phyloP scores from a whole-genome alignment of 2,797 vertebrate genomes.

The Phrynocephalus vlangalii region DNA sequence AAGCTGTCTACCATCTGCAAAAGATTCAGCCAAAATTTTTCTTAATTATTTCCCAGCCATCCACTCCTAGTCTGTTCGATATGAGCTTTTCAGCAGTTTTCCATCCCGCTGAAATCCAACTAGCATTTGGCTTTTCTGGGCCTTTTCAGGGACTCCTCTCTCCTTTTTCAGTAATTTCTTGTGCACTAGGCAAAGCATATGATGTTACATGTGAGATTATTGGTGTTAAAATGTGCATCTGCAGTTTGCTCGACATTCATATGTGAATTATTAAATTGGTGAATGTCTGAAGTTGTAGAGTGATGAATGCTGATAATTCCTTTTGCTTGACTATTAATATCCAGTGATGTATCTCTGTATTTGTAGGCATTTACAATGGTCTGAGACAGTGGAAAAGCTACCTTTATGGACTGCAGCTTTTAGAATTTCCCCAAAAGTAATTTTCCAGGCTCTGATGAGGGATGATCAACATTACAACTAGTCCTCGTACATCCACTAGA shows the following conservation, averaged over 20 bases:
- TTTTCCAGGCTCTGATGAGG: neutral
- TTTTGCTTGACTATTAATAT: neutral
- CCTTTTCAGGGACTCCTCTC: conserved; percentile 52
- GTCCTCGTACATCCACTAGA: no score
- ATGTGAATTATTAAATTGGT: neutral
- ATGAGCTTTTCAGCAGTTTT: conserved; percentile 64
- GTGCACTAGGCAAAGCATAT: conserved; percentile 49
- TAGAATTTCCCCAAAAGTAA: neutral
- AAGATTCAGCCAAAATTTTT: conserved; percentile 65
- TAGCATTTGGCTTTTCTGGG: conserved; percentile 36
- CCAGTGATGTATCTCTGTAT: neutral
- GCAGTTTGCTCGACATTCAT: neutral
- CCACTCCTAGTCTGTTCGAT: conserved; percentile 42
- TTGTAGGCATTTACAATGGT: neutral
- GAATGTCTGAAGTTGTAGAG: neutral
- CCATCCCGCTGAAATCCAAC: conserved; percentile 49
- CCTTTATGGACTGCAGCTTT: neutral
- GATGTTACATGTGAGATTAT: conserved; percentile 53
- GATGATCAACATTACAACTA: no score
- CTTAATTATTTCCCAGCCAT: conserved; percentile 35
- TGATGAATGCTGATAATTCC: neutral
- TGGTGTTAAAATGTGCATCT: neutral
- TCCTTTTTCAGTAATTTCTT: conserved; percentile 59
- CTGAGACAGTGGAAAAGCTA: neutral
- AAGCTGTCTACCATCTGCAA: conserved; percentile 77